These are phyloP conservation scores for Himalopsyche tibetana DNA, from an alignment of 2,888 invertebrate genomes.

Conservation along the genomic window DNA sequence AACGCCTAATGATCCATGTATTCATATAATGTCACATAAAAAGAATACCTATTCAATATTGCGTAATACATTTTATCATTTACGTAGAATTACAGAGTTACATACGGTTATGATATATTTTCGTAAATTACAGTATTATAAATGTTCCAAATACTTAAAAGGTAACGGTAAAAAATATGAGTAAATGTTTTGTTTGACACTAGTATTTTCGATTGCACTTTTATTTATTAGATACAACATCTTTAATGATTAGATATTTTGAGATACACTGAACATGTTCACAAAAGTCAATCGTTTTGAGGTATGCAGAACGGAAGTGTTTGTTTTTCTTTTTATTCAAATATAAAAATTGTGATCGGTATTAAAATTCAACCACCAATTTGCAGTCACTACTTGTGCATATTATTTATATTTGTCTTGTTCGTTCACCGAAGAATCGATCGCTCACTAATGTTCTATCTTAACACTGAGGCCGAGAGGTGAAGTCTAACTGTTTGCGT, in stretches of 20 bases:
- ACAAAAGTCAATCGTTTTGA: conserved; percentile 29
- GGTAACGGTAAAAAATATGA: conserved; percentile 23
- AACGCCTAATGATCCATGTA: not conserved
- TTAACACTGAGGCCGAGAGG: conserved; percentile 20
- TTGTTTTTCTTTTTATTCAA: not conserved
- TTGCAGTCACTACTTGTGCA: conserved; percentile 36
- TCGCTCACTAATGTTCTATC: conserved; percentile 8
- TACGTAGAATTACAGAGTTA: conserved; percentile 4
- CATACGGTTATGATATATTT: conserved; percentile 31
- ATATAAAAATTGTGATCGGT: conserved; percentile 1
- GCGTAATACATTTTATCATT: not conserved
- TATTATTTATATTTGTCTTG: not conserved
- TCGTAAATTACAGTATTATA: conserved; percentile 10
- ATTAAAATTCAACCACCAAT: conserved; percentile 4
- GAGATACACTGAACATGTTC: conserved; percentile 29
- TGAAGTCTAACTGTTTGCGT: conserved; percentile 24
- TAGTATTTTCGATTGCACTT: conserved; percentile 42
- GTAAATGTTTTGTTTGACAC: conserved; percentile 34
- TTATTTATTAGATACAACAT: conserved; percentile 13
- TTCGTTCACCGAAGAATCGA: not conserved
- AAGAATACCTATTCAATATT: not conserved
- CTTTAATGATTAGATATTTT: not conserved
- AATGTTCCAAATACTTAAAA: conserved; percentile 27
- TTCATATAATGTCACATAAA: not conserved
- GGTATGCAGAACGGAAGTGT: conserved; percentile 28